Conservation (phyloP, 2,888 invertebrate species). For the Tipula confusa region DNA sequence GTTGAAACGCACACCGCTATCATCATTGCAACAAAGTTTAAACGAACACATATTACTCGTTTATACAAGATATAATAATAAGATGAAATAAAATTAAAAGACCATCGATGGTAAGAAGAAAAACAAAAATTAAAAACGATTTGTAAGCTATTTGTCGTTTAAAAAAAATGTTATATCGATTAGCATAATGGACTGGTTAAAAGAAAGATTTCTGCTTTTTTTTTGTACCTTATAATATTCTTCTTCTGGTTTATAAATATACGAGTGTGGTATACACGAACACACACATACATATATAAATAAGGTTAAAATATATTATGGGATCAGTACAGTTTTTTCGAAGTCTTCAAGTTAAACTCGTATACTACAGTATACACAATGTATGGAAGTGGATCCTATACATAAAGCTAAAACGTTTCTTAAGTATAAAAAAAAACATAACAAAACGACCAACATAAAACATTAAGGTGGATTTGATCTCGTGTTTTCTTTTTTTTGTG, state of each 20-base stretch:
- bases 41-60: neutral
- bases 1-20: neutral
- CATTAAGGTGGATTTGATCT: neutral
- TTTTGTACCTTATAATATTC: neutral
- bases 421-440: neutral
- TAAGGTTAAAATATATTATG: neutral
- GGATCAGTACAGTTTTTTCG: neutral
- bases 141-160: neutral
- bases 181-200: conserved; percentile 6
- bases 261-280: neutral
- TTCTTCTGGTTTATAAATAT: neutral
- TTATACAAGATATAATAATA: neutral
- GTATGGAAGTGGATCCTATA: neutral
- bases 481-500: too few species aligned
- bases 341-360: neutral
- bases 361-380: neutral
- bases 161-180: neutral
- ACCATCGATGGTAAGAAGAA: neutral
- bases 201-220: neutral
- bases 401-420: neutral
- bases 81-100: neutral
- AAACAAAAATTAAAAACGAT: neutral
- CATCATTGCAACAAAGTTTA: neutral
- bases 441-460: neutral
- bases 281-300: neutral